phyloP scores from a whole-genome alignment of 1,140 invertebrate species.

The Arion vulgaris region DNA sequence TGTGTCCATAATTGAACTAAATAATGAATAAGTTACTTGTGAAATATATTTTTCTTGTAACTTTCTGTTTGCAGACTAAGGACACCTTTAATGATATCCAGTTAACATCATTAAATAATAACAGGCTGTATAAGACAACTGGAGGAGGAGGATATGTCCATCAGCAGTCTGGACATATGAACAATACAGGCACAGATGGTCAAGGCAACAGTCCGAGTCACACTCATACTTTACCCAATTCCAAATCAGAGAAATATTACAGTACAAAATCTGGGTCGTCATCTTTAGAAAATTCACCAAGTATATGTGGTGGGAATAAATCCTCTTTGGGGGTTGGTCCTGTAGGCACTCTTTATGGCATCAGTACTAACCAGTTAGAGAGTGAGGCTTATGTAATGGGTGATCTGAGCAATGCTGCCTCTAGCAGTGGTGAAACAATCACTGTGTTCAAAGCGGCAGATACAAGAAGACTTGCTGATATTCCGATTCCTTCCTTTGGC shows the following conservation, averaged over 20 bases:
- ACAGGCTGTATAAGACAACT: constrained; percentile 18
- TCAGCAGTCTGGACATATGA: background rate
- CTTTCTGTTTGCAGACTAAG: background rate
- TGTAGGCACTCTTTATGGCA: background rate
- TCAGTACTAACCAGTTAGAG: background rate
- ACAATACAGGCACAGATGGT: background rate
- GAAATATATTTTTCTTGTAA: background rate
- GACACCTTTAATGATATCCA: background rate
- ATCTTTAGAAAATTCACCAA: background rate
- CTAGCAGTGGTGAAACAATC: background rate
- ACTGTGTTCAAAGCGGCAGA: constrained; percentile 16
- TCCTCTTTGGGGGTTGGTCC: background rate
- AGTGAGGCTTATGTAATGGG: background rate
- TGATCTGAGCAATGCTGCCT: constrained; percentile 1
- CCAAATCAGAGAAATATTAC: constrained; percentile 31
- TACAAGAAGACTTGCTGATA: constrained; percentile 14
- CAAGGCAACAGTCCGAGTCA: constrained; percentile 21
- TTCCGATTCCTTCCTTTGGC: constrained; percentile 37
- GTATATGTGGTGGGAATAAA: background rate
- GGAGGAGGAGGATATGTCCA: too few species aligned
- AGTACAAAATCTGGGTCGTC: constrained; percentile 13
- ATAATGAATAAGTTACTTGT: too few species aligned
- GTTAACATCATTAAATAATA: background rate
- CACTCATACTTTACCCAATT: constrained; percentile 30
- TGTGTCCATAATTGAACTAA: too few species aligned